Conservation (phyloP, 2,113 vertebrate genomes). For the Thermophis baileyi region DNA sequence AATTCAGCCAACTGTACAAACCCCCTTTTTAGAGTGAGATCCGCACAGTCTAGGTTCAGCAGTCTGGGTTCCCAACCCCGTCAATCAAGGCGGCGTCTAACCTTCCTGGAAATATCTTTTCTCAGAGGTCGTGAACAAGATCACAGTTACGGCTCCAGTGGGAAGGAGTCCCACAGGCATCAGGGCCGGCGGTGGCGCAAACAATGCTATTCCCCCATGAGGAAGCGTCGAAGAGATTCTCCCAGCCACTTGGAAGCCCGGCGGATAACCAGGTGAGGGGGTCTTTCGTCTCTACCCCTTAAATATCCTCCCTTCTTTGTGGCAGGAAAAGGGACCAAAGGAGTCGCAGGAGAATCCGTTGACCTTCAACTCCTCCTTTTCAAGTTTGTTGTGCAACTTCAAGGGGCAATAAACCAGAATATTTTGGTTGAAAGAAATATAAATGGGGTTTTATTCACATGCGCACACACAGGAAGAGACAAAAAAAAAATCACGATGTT, state of each 20-base stretch:
- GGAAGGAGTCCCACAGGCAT: slow-evolving; percentile 72
- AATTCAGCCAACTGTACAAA: no score
- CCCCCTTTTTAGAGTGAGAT: background rate
- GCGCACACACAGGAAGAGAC: background rate
- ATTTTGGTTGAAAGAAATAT: no score
- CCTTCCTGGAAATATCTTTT: background rate
- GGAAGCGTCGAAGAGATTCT: slow-evolving; percentile 92
- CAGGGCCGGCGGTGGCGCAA: slow-evolving; percentile 69
- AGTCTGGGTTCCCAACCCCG: accelerated
- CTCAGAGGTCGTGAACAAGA: slow-evolving; percentile 71
- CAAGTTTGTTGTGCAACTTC: background rate
- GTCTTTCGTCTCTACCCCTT: background rate
- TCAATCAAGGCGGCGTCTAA: background rate
- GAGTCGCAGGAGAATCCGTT: background rate
- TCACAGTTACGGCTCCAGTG: slow-evolving; percentile 69
- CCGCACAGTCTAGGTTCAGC: background rate
- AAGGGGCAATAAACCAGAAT: no score
- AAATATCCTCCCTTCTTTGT: background rate
- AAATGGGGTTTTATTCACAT: background rate
- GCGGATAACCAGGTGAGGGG: slow-evolving; percentile 87
- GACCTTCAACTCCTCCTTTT: background rate
- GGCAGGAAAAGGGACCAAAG: background rate
- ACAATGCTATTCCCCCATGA: slow-evolving; percentile 87
- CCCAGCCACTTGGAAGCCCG: slow-evolving; percentile 96
- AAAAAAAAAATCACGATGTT: background rate